Evolutionary conservation across 2,797 vertebrate genomes (phyloP).

Genomic region (Danio choprae): DNA sequence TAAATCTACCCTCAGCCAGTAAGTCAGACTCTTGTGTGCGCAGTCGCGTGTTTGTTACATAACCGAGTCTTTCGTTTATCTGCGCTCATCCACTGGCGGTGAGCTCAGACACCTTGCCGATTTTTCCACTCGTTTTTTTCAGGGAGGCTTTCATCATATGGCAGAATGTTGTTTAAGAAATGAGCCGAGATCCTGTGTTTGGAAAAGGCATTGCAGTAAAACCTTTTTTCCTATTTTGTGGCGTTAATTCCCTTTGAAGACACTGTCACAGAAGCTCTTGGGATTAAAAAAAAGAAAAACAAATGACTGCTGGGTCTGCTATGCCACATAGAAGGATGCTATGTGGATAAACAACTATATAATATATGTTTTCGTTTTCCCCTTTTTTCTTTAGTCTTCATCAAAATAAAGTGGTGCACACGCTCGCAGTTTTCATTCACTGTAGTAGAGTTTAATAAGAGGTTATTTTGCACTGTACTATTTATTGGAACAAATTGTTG

Average conservation of each 20-base stretch:
- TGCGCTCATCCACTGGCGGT: slow-evolving; percentile 10
- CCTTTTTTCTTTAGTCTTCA: not conserved
- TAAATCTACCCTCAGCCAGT: not conserved
- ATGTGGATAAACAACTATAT: not conserved
- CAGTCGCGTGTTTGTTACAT: slow-evolving; percentile 29
- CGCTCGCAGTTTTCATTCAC: not conserved
- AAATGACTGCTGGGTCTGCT: slow-evolving; percentile 4
- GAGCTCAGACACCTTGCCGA: slow-evolving; percentile 41
- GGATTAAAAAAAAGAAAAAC: slow-evolving; percentile 7
- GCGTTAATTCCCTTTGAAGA: slow-evolving; percentile 37
- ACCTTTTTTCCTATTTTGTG: slow-evolving; percentile 39
- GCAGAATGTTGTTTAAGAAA: slow-evolving; percentile 37
- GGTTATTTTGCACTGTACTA: not conserved
- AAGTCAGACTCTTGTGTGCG: not conserved
- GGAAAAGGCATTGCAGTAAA: slow-evolving; percentile 44
- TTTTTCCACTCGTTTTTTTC: slow-evolving; percentile 42
- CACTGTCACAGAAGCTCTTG: slow-evolving; percentile 27
- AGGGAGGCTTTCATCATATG: slow-evolving; percentile 15
- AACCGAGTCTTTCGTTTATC: not conserved
- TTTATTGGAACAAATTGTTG: slow-evolving; percentile 18
- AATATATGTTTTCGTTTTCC: not conserved
- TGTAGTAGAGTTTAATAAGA: not conserved
- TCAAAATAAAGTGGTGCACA: not conserved
- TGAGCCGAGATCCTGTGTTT: slow-evolving; percentile 40
- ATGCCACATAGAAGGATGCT: not conserved